Conservation (phyloP, 2,888 invertebrate species). For the Thecocarcelia acutangulata region DNA sequence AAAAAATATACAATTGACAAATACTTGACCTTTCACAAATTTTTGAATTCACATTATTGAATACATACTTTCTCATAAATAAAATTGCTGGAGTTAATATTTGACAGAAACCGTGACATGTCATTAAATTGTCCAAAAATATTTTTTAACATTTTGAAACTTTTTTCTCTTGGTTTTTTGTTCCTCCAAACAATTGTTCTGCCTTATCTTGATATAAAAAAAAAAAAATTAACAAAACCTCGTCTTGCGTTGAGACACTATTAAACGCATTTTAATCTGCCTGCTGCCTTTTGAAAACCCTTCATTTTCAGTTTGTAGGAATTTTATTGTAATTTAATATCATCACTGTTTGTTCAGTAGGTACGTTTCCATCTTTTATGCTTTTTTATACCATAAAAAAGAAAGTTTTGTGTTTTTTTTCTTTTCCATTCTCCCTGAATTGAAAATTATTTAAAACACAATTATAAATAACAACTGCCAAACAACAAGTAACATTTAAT, state of each 20-base stretch:
- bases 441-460: conserved; percentile 56
- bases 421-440: not conserved
- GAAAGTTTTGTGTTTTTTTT: conserved; percentile 45
- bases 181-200: conserved; percentile 39
- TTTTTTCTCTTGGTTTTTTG: conserved; percentile 18
- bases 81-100: not conserved
- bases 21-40: conserved; percentile 22
- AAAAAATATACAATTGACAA: no score
- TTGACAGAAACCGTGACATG: conserved; percentile 54
- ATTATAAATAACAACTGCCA: conserved; percentile 67
- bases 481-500: conserved; percentile 68
- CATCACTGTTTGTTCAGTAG: conserved; percentile 49
- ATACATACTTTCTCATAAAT: conserved; percentile 19
- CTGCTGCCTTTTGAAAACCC: conserved; percentile 43
- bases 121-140: conserved; percentile 33
- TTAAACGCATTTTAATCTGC: conserved; percentile 54
- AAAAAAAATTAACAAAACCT: conserved; percentile 20
- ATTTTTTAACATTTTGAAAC: conserved; percentile 20
- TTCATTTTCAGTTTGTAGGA: conserved; percentile 38
- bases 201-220: conserved; percentile 40
- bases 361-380: not conserved
- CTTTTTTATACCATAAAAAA: conserved; percentile 32
- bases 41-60: not conserved
- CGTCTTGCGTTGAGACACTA: conserved; percentile 26
- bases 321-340: conserved; percentile 65